A percentile compares a stretch with the other conserved stretches of the same genome.
Evolutionary conservation across 2,888 invertebrate genomes (phyloP).

Genomic region (Perdita meconis): DNA sequence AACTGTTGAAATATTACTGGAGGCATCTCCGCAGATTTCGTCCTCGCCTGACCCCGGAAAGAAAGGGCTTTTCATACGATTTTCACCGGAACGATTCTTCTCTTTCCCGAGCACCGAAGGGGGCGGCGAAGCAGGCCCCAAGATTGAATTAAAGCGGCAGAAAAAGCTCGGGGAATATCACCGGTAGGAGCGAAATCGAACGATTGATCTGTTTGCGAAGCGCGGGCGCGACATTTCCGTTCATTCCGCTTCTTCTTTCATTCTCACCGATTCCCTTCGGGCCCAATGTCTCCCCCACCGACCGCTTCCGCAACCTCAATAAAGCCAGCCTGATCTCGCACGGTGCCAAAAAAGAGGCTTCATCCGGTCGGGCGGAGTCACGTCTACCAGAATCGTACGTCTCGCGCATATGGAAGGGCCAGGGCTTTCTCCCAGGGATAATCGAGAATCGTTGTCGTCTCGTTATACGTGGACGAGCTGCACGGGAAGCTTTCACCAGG

Average conservation of each 20-base stretch:
- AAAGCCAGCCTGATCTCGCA: constrained; percentile 33
- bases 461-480: constrained; percentile 61
- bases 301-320: constrained; percentile 42
- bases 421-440: constrained; percentile 61
- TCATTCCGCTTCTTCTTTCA: constrained; percentile 33
- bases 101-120: background rate
- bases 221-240: constrained; percentile 43
- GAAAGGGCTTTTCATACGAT: constrained; percentile 6
- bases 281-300: background rate
- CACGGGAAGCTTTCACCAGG: constrained; percentile 54
- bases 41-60: background rate
- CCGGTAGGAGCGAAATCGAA: constrained; percentile 15
- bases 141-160: constrained; percentile 25
- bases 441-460: constrained; percentile 73
- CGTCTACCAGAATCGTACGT: constrained; percentile 64
- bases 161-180: constrained; percentile 1
- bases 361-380: constrained; percentile 56
- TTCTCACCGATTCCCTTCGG: constrained; percentile 5
- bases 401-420: constrained; percentile 69
- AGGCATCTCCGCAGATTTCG: background rate
- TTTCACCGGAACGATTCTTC: background rate
- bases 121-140: background rate
- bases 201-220: constrained; percentile 51
- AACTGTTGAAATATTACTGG: constrained; percentile 20
- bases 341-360: constrained; percentile 51